Conservation (phyloP, 2,888 invertebrate species). For the Heliconius erato region DNA sequence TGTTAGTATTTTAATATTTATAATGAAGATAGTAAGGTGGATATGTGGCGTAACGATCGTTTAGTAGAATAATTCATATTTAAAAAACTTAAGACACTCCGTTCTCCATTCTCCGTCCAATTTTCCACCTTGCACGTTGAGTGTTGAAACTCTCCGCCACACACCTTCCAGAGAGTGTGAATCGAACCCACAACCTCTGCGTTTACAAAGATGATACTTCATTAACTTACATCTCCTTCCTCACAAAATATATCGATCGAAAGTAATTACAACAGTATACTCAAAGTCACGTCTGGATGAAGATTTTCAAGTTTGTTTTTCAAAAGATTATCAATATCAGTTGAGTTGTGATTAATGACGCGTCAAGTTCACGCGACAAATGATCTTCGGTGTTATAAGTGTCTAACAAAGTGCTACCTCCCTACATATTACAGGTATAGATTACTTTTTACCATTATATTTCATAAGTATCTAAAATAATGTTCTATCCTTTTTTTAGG, state of each 20-base stretch:
- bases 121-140: no score
- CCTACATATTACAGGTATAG: slow-evolving; percentile 1
- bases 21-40: no score
- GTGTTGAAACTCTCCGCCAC: no score
- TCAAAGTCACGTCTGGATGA: slow-evolving; percentile 10
- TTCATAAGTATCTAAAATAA: no score
- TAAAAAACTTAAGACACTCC: no score
- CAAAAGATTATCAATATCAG: slow-evolving; percentile 34
- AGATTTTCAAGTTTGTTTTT: slow-evolving; percentile 25
- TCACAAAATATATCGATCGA: slow-evolving; percentile 6
- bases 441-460: not conserved
- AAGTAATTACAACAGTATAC: slow-evolving; percentile 21
- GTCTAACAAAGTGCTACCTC: not conserved
- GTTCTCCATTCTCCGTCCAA: no score
- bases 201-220: not conserved
- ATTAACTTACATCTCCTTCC: not conserved
- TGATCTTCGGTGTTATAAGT: slow-evolving; percentile 27
- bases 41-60: no score
- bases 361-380: slow-evolving; percentile 55
- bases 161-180: no score
- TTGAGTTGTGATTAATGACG: slow-evolving; percentile 43
- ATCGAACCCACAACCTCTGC: not conserved
- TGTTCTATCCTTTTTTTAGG: no score
- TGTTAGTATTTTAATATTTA: not conserved
- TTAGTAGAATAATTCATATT: no score